Base-by-base conservation (phyloP, 1,140 invertebrate species). In the Solen grandis region DNA sequence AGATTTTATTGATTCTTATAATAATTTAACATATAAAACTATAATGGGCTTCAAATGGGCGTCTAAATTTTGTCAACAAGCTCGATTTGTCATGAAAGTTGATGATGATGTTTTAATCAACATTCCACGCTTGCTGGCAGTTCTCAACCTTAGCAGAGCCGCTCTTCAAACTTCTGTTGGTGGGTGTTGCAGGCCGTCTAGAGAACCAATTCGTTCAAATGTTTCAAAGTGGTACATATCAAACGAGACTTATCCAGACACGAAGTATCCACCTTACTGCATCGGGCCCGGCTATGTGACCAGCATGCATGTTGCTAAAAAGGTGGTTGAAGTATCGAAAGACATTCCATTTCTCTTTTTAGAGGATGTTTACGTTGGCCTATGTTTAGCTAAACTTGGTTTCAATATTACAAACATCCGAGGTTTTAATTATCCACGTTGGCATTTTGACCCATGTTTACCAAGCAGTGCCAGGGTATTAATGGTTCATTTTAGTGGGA, bases 221-320 rank as follows among this genome's bases (percentile, higher is more conserved):
- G 16, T 8, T 27, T 72, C 69, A 5, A 72, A 72, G 41, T 72
- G 69, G 69, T 59, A 59, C 41, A 35, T 35, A 1, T 72, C 69
- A 8, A 14, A 10, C 16, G 27, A 86, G 27, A 84, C 88, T 41
- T 93, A 90, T 87, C 85, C 82, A 19, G 82, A 65, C 14, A 77
- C 81, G n/a, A 76, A 83, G 16, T 93, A 91, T 84, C 92, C 92
- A n/a, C 59, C 68, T 10, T 93, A 91, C 70, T 92, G 92, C 84
- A 70, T 86, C 14, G 92, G 92, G 16, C 89, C 90, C 69, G 88
- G 78, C 16, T 88, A 92, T 33, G 68, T 92, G 5, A 87, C 91
- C 65, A 87, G 90, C 33, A 80, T 84, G 5, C 77, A 88, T 54
- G 79, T 91, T 25, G 87, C 91, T 0, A 81, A 78, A 33, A 62